Evolutionary conservation across 2,888 invertebrate species (phyloP).

Genomic region (Volucella bombylans): DNA sequence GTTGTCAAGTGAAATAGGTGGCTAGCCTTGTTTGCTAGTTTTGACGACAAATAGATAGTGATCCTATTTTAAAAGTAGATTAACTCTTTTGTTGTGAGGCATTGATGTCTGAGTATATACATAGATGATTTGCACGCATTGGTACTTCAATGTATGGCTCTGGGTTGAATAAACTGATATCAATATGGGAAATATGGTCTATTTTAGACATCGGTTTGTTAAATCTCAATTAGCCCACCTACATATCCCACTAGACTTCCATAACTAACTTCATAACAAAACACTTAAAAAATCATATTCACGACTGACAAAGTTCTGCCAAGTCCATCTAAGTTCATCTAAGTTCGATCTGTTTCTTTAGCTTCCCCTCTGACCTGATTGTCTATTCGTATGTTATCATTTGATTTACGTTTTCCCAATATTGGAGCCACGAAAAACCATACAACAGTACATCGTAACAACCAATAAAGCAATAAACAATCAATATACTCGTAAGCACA

Average conservation of each 20-base stretch:
- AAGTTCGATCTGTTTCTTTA: no score
- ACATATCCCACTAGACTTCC: no score
- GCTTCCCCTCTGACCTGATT: no score
- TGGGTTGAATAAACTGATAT: no score
- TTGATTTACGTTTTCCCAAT: constrained; percentile 3
- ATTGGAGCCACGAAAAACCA: constrained; percentile 2
- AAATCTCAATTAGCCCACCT: no score
- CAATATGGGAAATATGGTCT: no score
- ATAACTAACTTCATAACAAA: no score
- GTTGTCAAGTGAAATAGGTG: constrained; percentile 21
- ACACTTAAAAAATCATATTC: no score
- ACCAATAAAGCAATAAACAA: constrained; percentile 51
- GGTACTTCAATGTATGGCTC: no score
- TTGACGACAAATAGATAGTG: neutral
- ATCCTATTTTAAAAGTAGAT: neutral
- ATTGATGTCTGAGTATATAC: neutral
- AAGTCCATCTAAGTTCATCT: no score
- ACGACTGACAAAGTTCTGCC: no score
- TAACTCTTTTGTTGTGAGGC: neutral
- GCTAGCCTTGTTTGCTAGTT: constrained; percentile 9
- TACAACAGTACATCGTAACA: neutral
- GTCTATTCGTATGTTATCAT: neutral
- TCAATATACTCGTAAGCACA: constrained; percentile 31
- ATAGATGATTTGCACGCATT: neutral
- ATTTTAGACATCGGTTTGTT: no score